These are phyloP conservation scores for Leptopterna dolabrata DNA, from an alignment of 2,888 invertebrate species.

Conservation along the genomic window DNA sequence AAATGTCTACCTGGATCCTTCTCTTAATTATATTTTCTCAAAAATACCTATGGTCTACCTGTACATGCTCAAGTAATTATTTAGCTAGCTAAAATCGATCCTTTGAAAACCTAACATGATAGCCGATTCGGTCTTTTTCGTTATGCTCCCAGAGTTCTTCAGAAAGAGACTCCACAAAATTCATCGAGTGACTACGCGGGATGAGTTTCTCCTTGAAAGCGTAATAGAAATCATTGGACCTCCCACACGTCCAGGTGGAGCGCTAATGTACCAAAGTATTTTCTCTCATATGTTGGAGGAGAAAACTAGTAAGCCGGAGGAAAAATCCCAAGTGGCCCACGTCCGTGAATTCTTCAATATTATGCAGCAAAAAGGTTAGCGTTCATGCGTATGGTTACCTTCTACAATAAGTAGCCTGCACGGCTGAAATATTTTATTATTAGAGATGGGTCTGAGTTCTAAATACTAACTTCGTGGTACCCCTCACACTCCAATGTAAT, in stretches of 20 bases:
- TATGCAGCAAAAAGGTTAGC: slow-evolving; percentile 23
- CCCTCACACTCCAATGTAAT: no score
- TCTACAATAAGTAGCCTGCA: background rate
- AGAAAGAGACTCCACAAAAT: slow-evolving; percentile 9
- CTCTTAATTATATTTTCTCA: no score
- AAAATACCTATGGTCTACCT: no score
- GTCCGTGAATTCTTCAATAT: background rate
- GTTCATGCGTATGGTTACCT: no score
- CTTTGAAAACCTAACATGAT: no score
- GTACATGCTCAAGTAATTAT: no score
- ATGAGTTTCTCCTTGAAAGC: slow-evolving; percentile 39
- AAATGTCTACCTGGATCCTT: no score
- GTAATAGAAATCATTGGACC: slow-evolving; percentile 39
- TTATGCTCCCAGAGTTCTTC: slow-evolving; percentile 16
- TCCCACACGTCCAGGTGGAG: slow-evolving; percentile 20
- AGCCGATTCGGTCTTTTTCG: no score
- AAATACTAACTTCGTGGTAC: no score
- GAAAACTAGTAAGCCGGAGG: background rate
- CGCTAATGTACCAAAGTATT: background rate
- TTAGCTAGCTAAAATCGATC: no score
- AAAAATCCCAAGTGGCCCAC: background rate
- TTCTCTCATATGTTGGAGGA: background rate
- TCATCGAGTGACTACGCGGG: slow-evolving; percentile 5
- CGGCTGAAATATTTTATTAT: no score
- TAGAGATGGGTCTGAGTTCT: no score